Evolutionary conservation across 2,888 invertebrate species (phyloP), one percentile per base, ranked within the genome.

Genomic region (Brenthis hecate): DNA sequence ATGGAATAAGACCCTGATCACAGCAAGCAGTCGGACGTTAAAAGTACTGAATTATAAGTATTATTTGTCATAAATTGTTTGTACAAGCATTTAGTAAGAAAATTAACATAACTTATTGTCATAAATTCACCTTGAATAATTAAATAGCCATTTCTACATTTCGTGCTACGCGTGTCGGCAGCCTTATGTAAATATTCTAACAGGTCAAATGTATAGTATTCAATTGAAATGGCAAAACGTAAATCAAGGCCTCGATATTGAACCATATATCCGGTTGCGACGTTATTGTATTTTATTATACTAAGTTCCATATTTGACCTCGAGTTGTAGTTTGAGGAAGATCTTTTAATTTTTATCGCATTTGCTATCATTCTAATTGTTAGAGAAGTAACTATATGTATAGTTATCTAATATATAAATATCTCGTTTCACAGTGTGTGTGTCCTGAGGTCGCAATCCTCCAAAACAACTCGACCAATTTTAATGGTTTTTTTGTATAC

Each of bases 161-260:
- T 62, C 19, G 36, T 36, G 51, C 51, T 36, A 62, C 16, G 14
- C 53, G 48, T 60, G 14, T 48, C 58, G 47, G 54, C 64, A 48
- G 50, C n/a, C 43, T 58, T 65, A 69, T 65, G 55, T 56, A 70
- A 72, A 72, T 69, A 65, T 62, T 56, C 47, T 55, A 68, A 55
- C 60, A 68, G 66, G 69, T 71, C 73, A 65, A 75, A 69, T 69
- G 57, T 68, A 67, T 55, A 65, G 63, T 60, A 60, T 70, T 66
- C 69, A 62, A 68, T 68, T 75, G 55, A 71, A 72, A 72, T 73
- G 64, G 70, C 68, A 68, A 67, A 55, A 65, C 73, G 56, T 73
- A 70, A 74, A 72, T 75, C 77, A 76, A 78, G 77, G 74, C 36
- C 74, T 68, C 67, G 68, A 65, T 73, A 73, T 70, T 72, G 70